Evolutionary conservation across 2,888 invertebrate species (phyloP).

Genomic region (Oscheius onirici): DNA sequence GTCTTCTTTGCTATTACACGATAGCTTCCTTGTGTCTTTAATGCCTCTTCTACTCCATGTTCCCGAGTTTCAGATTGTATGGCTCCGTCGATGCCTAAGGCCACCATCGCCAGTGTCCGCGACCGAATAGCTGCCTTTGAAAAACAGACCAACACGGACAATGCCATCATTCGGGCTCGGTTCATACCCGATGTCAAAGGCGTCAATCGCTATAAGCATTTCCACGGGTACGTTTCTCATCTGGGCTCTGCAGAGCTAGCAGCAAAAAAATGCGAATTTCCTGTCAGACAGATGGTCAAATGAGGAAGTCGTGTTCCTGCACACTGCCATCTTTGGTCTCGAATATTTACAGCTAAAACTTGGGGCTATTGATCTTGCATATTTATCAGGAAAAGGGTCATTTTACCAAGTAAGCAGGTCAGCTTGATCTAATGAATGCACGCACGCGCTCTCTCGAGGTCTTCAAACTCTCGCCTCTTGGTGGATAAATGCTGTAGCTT

Average conservation of each 20-base stretch:
- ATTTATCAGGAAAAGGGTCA: too few species aligned
- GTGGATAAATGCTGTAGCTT: too few species aligned
- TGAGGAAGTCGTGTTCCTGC: too few species aligned
- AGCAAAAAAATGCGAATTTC: too few species aligned
- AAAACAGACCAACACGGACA: slow-evolving; percentile 30
- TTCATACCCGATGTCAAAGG: slow-evolving; percentile 63
- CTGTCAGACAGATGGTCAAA: too few species aligned
- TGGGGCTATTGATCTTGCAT: too few species aligned
- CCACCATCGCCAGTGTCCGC: slow-evolving; percentile 37
- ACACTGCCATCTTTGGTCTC: too few species aligned
- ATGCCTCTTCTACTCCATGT: background rate
- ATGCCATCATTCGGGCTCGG: slow-evolving; percentile 59
- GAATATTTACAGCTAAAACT: too few species aligned
- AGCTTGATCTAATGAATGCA: slow-evolving; percentile 25
- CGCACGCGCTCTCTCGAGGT: slow-evolving; percentile 3
- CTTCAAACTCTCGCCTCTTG: too few species aligned
- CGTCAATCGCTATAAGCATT: slow-evolving; percentile 66
- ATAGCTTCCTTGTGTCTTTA: background rate
- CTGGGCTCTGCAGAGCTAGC: too few species aligned
- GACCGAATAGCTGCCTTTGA: slow-evolving; percentile 51
- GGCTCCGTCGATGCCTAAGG: slow-evolving; percentile 28
- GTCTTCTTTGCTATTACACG: background rate
- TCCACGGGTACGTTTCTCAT: slow-evolving; percentile 55
- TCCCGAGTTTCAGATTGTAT: slow-evolving; percentile 1
- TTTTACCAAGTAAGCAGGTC: slow-evolving; percentile 1